Base-by-base conservation (phyloP, 2,797 vertebrate species). In the Etheostoma nigrum region DNA sequence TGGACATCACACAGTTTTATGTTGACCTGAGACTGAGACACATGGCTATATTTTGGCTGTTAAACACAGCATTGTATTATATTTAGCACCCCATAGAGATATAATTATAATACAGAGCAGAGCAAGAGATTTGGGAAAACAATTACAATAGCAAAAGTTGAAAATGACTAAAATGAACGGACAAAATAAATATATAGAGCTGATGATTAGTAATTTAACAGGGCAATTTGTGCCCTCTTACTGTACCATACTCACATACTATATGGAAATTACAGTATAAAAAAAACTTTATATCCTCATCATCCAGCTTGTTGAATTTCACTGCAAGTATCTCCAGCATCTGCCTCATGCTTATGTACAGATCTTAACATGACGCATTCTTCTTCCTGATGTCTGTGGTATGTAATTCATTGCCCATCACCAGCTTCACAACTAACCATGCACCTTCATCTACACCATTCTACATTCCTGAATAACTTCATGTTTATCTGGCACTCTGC, bases 391-490 rank as follows among this genome's bases (percentile, higher is more conserved):
- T 25, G 63, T 67, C 58, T 73, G 44, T 72, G 62, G 88, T 89
- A 67, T 88, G 85, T 83, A 90, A 90, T 88, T 86, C 74, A 92
- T 72, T 25, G 58, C 63, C 72, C 67, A 71, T 61, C 65, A 78
- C 21, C 62, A 72, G 61, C 69, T 62, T 33, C 79, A 74, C 65
- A 78, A 75, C 57, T 86, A 80, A 80, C 73, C 71, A 78, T 27
- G 48, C 27, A 45, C 23, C 67, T 82, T 59, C 65, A 82, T 81
- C 44, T 70, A 63, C 53, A 67, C 67, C 44, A 25, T 75, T 62
- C 40, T 72, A 67, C 59, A 67, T 69, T 82, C 63, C 30, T 36
- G 55, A 53, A 77, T 71, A 75, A 51, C 67, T 57, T 57, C 0
- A 15, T 59, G 63, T 72, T 64, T 13, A 27, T 67, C 30, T 67